A percentile compares a stretch with the other conserved stretches of the same genome.
phyloP scores from a whole-genome alignment of 23 tunicate genomes.

The Phallusia fumigata region DNA sequence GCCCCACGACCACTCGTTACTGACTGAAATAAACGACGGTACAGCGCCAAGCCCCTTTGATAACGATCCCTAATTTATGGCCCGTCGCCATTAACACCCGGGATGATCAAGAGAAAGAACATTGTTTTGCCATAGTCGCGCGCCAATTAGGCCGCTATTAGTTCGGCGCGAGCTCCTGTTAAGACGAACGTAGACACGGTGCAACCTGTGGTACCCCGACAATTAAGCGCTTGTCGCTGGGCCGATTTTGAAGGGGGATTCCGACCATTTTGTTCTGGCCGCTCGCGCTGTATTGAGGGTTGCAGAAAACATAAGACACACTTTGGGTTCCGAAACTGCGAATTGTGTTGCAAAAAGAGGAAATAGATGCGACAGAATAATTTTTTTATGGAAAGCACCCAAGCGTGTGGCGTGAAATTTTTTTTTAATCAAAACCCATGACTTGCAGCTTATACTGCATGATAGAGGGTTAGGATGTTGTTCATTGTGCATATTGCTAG shows the following conservation, averaged over 20 bases:
- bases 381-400: no score
- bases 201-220: background rate
- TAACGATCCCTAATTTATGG: background rate
- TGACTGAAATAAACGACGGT: background rate
- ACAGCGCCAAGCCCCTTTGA: conserved; percentile 2
- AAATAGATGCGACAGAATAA: background rate
- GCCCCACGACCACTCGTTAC: background rate
- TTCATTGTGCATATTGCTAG: no score
- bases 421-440: no score
- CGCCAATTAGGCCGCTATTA: background rate
- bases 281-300: background rate
- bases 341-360: background rate
- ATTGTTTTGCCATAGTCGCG: background rate
- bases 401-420: no score
- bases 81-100: background rate
- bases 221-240: background rate
- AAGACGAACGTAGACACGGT: background rate
- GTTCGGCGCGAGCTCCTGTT: background rate
- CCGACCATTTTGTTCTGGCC: background rate
- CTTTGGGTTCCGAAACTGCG: background rate
- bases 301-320: background rate
- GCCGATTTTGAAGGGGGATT: background rate
- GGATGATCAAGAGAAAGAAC: background rate
- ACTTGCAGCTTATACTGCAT: no score
- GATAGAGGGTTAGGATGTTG: no score